phyloP scores from a whole-genome alignment of 2,888 invertebrate genomes.

The Nycteola revayana region DNA sequence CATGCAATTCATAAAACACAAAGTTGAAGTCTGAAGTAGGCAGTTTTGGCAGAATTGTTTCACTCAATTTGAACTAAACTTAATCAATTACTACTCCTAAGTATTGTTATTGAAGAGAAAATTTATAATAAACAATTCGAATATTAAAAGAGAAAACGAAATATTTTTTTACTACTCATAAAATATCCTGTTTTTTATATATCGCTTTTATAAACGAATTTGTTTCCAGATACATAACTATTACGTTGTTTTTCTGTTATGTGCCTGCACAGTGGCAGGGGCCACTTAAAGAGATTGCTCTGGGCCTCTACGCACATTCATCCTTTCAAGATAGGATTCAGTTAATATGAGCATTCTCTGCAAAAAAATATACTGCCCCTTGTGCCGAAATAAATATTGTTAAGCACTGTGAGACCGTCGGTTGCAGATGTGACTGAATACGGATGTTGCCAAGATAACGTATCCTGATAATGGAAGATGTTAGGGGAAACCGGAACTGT shows the following conservation, averaged over 20 bases:
- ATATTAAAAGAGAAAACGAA: too few species aligned
- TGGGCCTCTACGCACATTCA: constrained; percentile 52
- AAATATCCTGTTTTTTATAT: too few species aligned
- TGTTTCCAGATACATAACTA: too few species aligned
- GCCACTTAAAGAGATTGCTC: constrained; percentile 76
- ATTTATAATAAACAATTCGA: too few species aligned
- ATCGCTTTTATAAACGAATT: neutral
- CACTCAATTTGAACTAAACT: too few species aligned
- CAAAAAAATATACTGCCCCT: constrained; percentile 52
- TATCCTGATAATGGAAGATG: constrained; percentile 19
- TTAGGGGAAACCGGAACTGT: constrained; percentile 8
- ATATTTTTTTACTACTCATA: too few species aligned
- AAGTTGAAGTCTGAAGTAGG: too few species aligned
- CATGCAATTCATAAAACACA: too few species aligned
- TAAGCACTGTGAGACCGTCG: constrained; percentile 45
- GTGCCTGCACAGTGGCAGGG: constrained; percentile 21
- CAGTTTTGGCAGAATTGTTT: too few species aligned
- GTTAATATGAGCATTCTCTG: constrained; percentile 65
- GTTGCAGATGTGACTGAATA: constrained; percentile 32
- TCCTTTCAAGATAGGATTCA: constrained; percentile 56
- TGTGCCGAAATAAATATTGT: constrained; percentile 65
- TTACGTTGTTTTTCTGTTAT: constrained; percentile 9
- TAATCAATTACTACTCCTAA: too few species aligned
- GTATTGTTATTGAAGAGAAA: too few species aligned
- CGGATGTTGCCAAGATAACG: constrained; percentile 30